Base-by-base conservation (phyloP, 1,140 invertebrate species). In the Sitobion miscanthi region DNA sequence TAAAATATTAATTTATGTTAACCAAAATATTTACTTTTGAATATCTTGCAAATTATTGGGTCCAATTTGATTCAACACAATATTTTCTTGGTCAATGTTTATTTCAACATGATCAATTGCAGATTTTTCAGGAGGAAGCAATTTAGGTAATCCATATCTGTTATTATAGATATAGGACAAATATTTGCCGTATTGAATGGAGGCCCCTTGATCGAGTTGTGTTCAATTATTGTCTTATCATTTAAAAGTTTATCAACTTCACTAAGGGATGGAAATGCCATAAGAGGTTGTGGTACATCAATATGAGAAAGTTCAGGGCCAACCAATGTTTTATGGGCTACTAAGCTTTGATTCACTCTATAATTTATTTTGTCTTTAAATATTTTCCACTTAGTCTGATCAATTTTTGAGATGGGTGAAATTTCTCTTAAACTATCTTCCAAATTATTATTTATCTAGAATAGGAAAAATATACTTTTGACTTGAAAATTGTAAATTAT, bases 361-460 rank as follows among this genome's bases (percentile, higher is more conserved):
- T 42, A 42, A 45, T 69, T 62, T 42, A 90, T 45, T 69, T 90
- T 90, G 45, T 90, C 89, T 69, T 90, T 62, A 69, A 62, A 90
- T 20, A 47, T 42, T 1, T 89, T 54, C 88, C 88, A 89, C 6
- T 89, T 89, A 5, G 49, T 38, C 52, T 90, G 89, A 17, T 90
- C 52, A 90, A 42, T 90, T 69, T 90, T 90, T 8, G 57, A 45
- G 2, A 42, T 69, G 0, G 87, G n/a, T 45, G n/a, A 69, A 90
- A 90, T 20, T 17, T 90, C 57, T 69, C 62, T 90, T 62, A 62
- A 90, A 45, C 54, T 90, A 45, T 90, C 54, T 30, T 42, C 54
- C 30, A 90, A 62, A 20, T n/a, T 90, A 69, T 45, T 90, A 69
- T 90, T 90, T 35, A 90, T 90, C 89, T 90, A 47, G 69, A 69